Evolutionary conservation across 1,140 invertebrate genomes (phyloP), one percentile per base, ranked within the genome.

Genomic region (Uloborus diversus): DNA sequence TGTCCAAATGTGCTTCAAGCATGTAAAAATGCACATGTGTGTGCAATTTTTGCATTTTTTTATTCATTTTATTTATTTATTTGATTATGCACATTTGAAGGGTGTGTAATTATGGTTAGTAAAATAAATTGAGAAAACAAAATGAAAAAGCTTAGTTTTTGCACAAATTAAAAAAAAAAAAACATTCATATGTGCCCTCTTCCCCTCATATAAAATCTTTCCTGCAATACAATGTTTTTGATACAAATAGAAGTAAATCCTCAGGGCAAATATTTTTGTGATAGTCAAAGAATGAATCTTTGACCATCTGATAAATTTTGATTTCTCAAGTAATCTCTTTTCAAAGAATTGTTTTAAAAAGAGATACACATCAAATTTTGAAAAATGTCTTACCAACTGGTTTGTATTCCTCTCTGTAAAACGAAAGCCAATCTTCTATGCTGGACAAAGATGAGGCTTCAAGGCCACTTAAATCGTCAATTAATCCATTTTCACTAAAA

Each of bases 341-440:
- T 53, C 17, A 14, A 1, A 53, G 23, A 53, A 1, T 17, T 17
- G 20, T 53, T 53, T 17, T n/a, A 53, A n/a, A 20, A 5, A 9
- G 9, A 0, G n/a, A 14, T 17, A 7, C 7, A 53, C 23, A 53
- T 3, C 17, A n/a, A 20, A 53, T n/a, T 53, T 20, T n/a, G 20
- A n/a, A 42, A n/a, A n/a, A 82, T 53, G 51, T 33, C 83, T 84
- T 88, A 91, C 93, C 93, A 86, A 93, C 89, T 84, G 95, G 94
- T 62, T 82, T 86, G 84, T 91, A 91, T 82, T 94, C 93, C 85
- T 92, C 91, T 79, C 91, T 89, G 86, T 97, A 98, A 85, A 97
- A 96, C 65, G 91, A 86, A 30, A 91, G 83, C 96, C 96, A 99
- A 59, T 93, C 89, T 47, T 91, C 85, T 20, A 99, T 84, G 17